Percentiles rank a stretch among this genome's conserved stretches.
These are phyloP conservation scores for Lithophane socia DNA, from an alignment of 2,888 invertebrate species.

Conservation along the genomic window DNA sequence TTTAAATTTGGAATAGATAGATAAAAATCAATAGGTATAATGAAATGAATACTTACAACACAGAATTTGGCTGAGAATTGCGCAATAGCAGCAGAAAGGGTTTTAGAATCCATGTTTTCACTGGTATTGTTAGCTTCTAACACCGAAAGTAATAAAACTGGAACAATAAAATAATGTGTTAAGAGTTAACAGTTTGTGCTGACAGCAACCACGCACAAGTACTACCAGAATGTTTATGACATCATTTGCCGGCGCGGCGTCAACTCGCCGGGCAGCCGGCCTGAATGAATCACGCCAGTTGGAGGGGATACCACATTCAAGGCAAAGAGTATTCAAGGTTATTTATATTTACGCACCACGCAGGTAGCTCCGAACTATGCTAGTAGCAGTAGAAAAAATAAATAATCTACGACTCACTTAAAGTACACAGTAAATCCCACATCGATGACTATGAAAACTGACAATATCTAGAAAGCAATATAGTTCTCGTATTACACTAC, in stretches of 20 bases:
- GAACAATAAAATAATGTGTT: constrained; percentile 64
- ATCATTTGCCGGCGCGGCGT: constrained; percentile 49
- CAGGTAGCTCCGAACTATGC: neutral
- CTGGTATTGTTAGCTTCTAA: constrained; percentile 66
- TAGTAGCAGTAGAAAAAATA: neutral
- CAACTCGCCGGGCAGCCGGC: neutral
- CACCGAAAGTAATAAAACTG: constrained; percentile 73
- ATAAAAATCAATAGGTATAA: constrained; percentile 25
- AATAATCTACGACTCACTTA: constrained; percentile 31
- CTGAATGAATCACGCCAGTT: constrained; percentile 44
- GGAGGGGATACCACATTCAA: constrained; percentile 33
- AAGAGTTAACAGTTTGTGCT: constrained; percentile 12
- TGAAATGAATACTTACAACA: constrained; percentile 82
- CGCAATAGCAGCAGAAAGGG: constrained; percentile 80
- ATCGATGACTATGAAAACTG: constrained; percentile 41
- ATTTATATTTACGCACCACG: constrained; percentile 1
- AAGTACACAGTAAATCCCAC: constrained; percentile 40
- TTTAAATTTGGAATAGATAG: neutral
- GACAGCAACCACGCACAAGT: constrained; percentile 26
- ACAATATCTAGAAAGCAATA: constrained; percentile 30
- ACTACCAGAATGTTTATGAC: constrained; percentile 48
- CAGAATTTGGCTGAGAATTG: constrained; percentile 87
- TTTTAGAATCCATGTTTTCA: constrained; percentile 81
- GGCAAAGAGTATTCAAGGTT: constrained; percentile 34
- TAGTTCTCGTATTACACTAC: constrained; percentile 24